These are phyloP conservation scores for Crocodylus rhombifer DNA, from an alignment of 2,797 vertebrate genomes.

Conservation along the genomic window DNA sequence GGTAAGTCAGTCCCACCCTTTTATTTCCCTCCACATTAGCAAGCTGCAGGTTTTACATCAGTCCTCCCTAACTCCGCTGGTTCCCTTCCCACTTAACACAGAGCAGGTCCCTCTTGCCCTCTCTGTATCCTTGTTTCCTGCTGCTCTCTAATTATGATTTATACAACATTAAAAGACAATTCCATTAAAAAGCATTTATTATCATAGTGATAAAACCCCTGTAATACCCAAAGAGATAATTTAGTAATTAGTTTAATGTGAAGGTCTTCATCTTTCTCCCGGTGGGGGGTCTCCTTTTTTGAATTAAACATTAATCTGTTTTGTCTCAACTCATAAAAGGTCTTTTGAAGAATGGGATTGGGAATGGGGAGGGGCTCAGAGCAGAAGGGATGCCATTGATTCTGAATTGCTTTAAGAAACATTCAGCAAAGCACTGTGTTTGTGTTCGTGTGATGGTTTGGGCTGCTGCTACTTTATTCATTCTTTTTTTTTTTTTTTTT, in stretches of 20 bases:
- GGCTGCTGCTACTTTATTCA: neutral
- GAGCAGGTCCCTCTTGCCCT: neutral
- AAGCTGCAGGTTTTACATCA: neutral
- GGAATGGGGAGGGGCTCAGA: neutral
- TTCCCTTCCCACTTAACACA: neutral
- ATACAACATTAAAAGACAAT: neutral
- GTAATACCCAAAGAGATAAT: conserved; percentile 20
- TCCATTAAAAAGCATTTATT: neutral
- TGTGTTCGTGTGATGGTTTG: neutral
- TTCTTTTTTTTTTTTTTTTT: neutral
- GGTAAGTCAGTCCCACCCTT: conserved; percentile 82
- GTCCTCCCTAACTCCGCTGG: neutral
- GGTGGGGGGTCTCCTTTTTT: neutral
- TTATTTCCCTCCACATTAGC: neutral
- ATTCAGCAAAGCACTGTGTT: neutral
- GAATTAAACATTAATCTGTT: neutral
- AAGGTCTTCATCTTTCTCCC: conserved; percentile 8
- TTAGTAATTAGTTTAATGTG: conserved; percentile 1
- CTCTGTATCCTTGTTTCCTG: neutral
- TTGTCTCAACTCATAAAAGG: neutral
- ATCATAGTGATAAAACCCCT: neutral
- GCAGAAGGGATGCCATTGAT: neutral
- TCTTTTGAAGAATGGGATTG: neutral
- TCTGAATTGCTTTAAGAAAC: neutral
- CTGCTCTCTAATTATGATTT: neutral